These are phyloP conservation scores for Eulemur coronatus DNA, from an alignment of 2,797 vertebrate species.

Conservation along the genomic window DNA sequence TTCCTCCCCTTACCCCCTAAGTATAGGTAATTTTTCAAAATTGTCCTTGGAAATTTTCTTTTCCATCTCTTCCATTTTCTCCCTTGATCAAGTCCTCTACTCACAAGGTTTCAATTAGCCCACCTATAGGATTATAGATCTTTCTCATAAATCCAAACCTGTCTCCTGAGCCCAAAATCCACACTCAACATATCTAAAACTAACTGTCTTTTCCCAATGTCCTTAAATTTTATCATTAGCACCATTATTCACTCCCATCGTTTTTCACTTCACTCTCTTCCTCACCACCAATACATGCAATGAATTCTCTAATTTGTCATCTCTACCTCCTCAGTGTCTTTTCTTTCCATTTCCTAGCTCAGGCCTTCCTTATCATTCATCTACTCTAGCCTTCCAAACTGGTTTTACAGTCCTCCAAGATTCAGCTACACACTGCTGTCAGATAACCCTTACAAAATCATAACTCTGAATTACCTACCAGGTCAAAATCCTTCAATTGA, in stretches of 20 bases:
- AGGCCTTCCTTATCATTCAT: neutral
- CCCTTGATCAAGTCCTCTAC: neutral
- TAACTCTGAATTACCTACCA: neutral
- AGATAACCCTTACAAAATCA: neutral
- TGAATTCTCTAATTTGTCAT: neutral
- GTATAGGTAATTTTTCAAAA: neutral
- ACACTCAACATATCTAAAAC: neutral
- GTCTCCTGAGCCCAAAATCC: neutral
- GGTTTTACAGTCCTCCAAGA: neutral
- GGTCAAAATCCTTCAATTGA: neutral
- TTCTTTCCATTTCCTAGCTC: slow-evolving; percentile 5
- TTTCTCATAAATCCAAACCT: neutral
- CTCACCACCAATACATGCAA: neutral
- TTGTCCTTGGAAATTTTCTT: neutral
- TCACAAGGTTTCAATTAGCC: neutral
- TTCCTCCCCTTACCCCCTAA: neutral
- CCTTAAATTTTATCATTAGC: neutral
- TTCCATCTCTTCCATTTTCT: neutral
- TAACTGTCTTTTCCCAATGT: neutral
- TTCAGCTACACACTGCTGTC: neutral
- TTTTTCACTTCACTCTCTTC: neutral
- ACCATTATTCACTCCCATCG: neutral
- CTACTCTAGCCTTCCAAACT: neutral
- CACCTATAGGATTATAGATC: neutral
- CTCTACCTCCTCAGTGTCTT: neutral